phyloP scores from a whole-genome alignment of 2,113 vertebrate species.

The Narcine bancroftii region DNA sequence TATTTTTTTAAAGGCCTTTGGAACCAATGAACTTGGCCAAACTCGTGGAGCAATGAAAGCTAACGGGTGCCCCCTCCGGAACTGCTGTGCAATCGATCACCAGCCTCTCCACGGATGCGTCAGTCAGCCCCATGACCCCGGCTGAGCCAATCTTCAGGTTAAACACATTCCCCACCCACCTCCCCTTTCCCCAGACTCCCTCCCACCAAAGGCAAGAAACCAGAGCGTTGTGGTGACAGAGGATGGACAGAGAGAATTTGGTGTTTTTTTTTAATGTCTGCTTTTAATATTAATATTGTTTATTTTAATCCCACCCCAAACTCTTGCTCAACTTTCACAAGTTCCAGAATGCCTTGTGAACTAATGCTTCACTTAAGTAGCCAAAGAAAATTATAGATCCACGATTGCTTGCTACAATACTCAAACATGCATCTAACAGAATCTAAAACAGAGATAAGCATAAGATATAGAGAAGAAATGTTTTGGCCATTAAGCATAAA shows the following conservation, averaged over 20 bases:
- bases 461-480: slow-evolving; percentile 52
- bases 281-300: background rate
- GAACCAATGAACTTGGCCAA: background rate
- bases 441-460: slow-evolving; percentile 50
- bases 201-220: slow-evolving; percentile 44
- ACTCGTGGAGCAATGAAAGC: background rate
- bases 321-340: background rate
- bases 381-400: background rate
- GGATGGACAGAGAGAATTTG: slow-evolving; percentile 42
- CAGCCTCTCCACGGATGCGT: background rate
- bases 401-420: slow-evolving; percentile 42
- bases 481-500: slow-evolving; percentile 43
- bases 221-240: slow-evolving; percentile 43
- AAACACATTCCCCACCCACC: slow-evolving; percentile 38
- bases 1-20: background rate
- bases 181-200: too few species aligned
- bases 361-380: background rate
- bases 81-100: background rate
- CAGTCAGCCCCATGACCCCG: slow-evolving; percentile 46
- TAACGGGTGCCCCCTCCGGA: background rate
- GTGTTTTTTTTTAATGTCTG: background rate
- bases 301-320: background rate
- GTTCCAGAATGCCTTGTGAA: too few species aligned
- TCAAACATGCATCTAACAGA: slow-evolving; percentile 59
- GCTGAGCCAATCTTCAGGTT: slow-evolving; percentile 55